A percentile compares a stretch with the other conserved stretches of the same genome.
phyloP scores from a whole-genome alignment of 2,888 invertebrate species.

The Ashinkailepas kermadecensis region DNA sequence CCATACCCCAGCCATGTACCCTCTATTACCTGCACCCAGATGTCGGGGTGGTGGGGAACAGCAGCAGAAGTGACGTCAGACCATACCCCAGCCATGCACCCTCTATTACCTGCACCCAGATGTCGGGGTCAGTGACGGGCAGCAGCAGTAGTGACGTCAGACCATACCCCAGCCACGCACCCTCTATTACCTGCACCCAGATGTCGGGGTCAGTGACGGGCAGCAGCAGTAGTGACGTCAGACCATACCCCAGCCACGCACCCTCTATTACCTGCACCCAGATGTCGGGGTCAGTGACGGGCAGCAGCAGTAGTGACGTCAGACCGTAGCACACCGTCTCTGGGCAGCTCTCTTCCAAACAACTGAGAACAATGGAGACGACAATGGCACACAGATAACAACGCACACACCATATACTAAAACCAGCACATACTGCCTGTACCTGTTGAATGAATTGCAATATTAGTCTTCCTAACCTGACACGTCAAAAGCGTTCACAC shows the following conservation, averaged over 20 bases:
- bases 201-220: background rate
- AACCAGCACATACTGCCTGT: no score
- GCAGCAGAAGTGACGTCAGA: background rate
- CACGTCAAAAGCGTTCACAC: no score
- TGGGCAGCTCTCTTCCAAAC: background rate
- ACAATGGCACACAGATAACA: no score
- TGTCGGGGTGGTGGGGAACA: no score
- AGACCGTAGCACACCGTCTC: background rate
- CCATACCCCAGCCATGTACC: no score
- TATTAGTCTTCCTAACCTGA: no score
- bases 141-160: background rate
- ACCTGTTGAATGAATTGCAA: no score
- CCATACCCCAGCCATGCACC: background rate
- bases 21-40: no score
- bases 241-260: background rate
- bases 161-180: background rate
- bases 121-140: background rate
- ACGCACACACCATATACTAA: no score
- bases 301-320: background rate
- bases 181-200: background rate
- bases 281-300: background rate
- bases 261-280: background rate
- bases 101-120: background rate
- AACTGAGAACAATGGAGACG: no score
- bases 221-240: background rate